Evolutionary conservation across 2,113 vertebrate genomes (phyloP), one percentile per base, ranked within the genome.

Genomic region (Zootoca vivipara): DNA sequence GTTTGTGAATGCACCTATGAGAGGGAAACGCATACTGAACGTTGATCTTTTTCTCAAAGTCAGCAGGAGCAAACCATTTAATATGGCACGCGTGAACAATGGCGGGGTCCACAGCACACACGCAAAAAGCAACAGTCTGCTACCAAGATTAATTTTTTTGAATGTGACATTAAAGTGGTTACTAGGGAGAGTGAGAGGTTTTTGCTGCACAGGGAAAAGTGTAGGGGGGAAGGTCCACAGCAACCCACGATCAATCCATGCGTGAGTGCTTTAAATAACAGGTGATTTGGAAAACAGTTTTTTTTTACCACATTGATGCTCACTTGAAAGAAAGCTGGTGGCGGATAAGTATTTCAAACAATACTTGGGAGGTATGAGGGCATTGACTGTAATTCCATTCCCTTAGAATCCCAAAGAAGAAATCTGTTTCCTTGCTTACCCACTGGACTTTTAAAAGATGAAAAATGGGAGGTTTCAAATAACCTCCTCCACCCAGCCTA

Each of bases 101-200:
- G 1, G 3, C 2, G 30, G 69, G 42, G 7, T 52, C 78, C 1
- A 0, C 56, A 77, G 86, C 5, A 78, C 2, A 46, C 46, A 52
- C 46, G 12, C 46, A 75, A 67, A 83, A 65, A 38, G 70, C 1
- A 4, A 12, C 52, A 22, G 82, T 0, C 35, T 38, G 78, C 70
- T 78, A 77, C 15, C 2, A 18, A 2, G 85, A 70, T 1, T 22
- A 42, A 40, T 52, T 15, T 9, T 42, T 26, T 69, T 1, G 12
- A 90, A 75, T 2, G 33, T 56, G 35, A 65, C 15, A 5, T 62
- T 67, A 56, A 52, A 73, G 46, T 42, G 3, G 33, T 5, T 22
- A 46, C 30, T 26, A 7, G 40, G 12, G 16, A 82, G 64, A 0
- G 0, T 0, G 1, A 16, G 74, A 26, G 12, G 18, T 62, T 62